Percentiles rank a stretch among this genome's conserved stretches.
Evolutionary conservation across 2,113 vertebrate species (phyloP).

Genomic region (Plecotus auritus): DNA sequence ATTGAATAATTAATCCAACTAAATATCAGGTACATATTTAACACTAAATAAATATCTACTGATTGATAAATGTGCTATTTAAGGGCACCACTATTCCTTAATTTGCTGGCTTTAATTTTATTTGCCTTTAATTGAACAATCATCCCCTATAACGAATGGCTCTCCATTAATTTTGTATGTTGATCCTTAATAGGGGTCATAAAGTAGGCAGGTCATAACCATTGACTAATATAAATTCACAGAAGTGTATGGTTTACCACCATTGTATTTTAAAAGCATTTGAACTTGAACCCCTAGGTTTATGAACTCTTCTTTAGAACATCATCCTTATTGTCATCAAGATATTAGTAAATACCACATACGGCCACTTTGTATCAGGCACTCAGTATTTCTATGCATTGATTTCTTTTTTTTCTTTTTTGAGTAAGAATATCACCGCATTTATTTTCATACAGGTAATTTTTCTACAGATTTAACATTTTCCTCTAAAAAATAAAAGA

Average conservation of each 20-base stretch:
- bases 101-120: background rate
- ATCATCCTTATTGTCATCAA: background rate
- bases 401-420: background rate
- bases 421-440: background rate
- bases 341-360: background rate
- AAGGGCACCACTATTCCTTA: background rate
- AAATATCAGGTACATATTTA: background rate
- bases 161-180: background rate
- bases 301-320: background rate
- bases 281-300: background rate
- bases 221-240: background rate
- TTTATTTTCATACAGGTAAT: background rate
- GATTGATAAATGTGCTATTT: background rate
- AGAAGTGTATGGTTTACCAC: background rate
- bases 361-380: background rate
- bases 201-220: conserved; percentile 11
- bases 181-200: conserved; percentile 1
- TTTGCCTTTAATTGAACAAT: conserved; percentile 15
- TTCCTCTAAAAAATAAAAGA: background rate
- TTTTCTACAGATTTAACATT: background rate
- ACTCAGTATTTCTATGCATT: background rate
- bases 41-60: background rate
- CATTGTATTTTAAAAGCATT: background rate
- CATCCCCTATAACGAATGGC: background rate
- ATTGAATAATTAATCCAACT: background rate